These are phyloP conservation scores for Seira ritae DNA, from an alignment of 2,888 invertebrate genomes.

Conservation along the genomic window DNA sequence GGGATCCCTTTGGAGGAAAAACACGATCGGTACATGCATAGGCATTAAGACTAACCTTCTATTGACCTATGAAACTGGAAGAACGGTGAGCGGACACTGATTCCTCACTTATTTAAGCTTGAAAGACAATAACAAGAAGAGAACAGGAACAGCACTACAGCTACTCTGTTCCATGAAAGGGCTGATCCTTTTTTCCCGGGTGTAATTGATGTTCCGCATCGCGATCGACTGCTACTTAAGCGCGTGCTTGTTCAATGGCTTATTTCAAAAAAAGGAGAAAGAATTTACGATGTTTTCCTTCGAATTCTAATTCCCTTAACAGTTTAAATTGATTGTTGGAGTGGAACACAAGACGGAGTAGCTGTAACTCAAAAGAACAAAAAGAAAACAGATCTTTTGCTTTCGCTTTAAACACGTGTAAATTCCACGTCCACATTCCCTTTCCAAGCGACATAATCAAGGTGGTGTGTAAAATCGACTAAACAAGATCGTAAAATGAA, in stretches of 20 bases:
- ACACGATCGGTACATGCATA: neutral
- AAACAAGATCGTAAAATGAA: neutral
- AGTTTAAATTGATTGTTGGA: slow-evolving; percentile 38
- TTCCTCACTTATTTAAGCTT: neutral
- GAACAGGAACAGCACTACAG: too few relatives aligned
- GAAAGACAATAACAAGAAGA: too few relatives aligned
- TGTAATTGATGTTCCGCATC: slow-evolving; percentile 6
- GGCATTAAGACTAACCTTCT: neutral
- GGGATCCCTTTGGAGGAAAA: neutral
- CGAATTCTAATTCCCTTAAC: slow-evolving; percentile 35
- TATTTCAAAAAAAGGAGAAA: neutral
- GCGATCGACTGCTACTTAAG: slow-evolving; percentile 6
- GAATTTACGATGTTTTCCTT: slow-evolving; percentile 43
- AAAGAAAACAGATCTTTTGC: neutral
- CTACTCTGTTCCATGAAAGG: neutral
- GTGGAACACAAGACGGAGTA: neutral
- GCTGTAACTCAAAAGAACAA: too few relatives aligned
- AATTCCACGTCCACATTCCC: neutral
- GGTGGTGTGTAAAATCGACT: slow-evolving; percentile 11
- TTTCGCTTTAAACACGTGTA: neutral
- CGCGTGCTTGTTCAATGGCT: neutral
- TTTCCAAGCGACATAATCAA: neutral
- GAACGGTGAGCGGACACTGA: neutral
- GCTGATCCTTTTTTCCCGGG: neutral
- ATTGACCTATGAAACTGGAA: neutral